Base-by-base conservation (phyloP, 2,888 invertebrate species). In the Cephus pygmeus region DNA sequence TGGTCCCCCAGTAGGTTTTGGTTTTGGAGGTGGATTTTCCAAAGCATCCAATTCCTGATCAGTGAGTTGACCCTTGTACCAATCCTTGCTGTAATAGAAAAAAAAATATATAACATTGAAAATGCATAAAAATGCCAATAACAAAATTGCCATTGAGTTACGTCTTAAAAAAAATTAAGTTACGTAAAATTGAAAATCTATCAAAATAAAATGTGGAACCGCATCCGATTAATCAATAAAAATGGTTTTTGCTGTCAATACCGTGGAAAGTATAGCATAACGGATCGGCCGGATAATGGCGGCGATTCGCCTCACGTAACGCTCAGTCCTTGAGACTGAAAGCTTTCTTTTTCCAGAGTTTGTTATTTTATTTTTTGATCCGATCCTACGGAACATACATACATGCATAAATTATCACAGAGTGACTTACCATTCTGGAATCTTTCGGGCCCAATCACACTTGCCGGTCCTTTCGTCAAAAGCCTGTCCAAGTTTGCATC, bases 401-500 rank as follows among this genome's bases (percentile, higher is more conserved):
- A 36, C 12, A 69, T 75, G 11, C 34, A n/a, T 79, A 80, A 79
- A 69, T 69, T 68, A 71, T 30, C 78, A 35, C 76, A 23, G 23
- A 56, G 56, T 56, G 9, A 86, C 93, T 93, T 92, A 97, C 98
- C 98, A 98, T 92, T 98, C 97, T 1, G 97, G 96, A 77, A 98
- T 95, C 87, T 95, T 96, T 86, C 97, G 94, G 0, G 97, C 95
- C 96, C 97, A 97, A 83, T 97, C 97, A 88, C 98, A 98, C 77
- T 93, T 94, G 88, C 95, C 95, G 79, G 93, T 93, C 12, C 93
- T 94, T 77, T 97, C 97, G 87, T 98, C 97, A 91, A 98, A 98
- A 12, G 96, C 98, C 91, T 97, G 97, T 3, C 98, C 98, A 35
- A 96, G 93, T 91, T 96, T 96, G 92, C 98, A 98, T 31, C 97